A percentile compares a stretch with the other conserved stretches of the same genome.
These are phyloP conservation scores for Dallia pectoralis DNA, from an alignment of 2,797 vertebrate genomes.

Conservation along the genomic window DNA sequence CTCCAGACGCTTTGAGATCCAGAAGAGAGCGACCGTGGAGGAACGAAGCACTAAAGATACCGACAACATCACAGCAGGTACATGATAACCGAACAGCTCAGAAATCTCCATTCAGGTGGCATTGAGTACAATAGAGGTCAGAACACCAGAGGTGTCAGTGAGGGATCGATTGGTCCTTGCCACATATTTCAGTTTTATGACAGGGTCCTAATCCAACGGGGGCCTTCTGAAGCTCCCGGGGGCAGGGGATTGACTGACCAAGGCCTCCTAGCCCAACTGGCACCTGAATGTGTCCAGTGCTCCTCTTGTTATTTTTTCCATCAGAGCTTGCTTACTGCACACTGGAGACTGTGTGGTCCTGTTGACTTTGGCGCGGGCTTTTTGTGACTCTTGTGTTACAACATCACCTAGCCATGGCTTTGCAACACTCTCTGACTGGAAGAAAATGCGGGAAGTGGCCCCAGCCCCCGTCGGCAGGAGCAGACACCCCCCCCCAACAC, in stretches of 20 bases:
- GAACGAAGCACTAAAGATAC: slow-evolving; percentile 64
- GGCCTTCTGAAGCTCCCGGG: slow-evolving; percentile 33
- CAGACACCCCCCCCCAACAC: slow-evolving; percentile 43
- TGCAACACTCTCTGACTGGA: background rate
- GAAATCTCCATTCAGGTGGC: too few species aligned
- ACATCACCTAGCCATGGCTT: background rate
- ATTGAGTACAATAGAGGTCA: slow-evolving; percentile 56
- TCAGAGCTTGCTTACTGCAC: slow-evolving; percentile 61
- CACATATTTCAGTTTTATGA: slow-evolving; percentile 65
- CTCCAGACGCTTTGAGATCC: slow-evolving; percentile 78
- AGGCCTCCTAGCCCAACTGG: slow-evolving; percentile 7
- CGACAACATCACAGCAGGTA: slow-evolving; percentile 77
- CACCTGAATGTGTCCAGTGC: slow-evolving; percentile 33
- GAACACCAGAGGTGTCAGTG: slow-evolving; percentile 52
- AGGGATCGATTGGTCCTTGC: slow-evolving; percentile 24
- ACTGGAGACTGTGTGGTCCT: slow-evolving; percentile 37
- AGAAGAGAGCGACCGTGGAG: slow-evolving; percentile 61
- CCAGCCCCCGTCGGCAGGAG: slow-evolving; percentile 13
- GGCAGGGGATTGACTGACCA: background rate
- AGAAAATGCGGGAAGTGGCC: slow-evolving; percentile 18
- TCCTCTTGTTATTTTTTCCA: slow-evolving; percentile 59
- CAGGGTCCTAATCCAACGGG: slow-evolving; percentile 35
- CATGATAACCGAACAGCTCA: background rate
- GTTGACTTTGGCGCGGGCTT: slow-evolving; percentile 62
- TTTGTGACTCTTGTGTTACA: slow-evolving; percentile 36